phyloP scores from a whole-genome alignment of 2,797 vertebrate species.

The Spheniscus humboldti region DNA sequence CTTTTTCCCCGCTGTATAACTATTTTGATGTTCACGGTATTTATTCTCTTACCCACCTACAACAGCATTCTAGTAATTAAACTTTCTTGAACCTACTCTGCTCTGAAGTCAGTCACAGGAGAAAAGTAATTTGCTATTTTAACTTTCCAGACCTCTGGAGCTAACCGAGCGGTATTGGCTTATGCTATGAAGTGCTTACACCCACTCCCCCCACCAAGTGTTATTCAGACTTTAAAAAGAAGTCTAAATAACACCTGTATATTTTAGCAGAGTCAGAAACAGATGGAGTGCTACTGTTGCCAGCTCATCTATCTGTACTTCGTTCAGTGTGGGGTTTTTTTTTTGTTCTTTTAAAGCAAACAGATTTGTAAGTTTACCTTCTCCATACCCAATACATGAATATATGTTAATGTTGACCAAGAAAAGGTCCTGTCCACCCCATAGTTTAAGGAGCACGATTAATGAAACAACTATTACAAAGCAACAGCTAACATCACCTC shows the following conservation, averaged over 20 bases:
- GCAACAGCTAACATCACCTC: neutral
- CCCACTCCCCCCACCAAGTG: neutral
- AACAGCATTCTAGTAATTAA: neutral
- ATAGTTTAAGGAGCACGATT: conserved; percentile 15
- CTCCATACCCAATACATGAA: neutral
- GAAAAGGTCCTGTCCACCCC: neutral
- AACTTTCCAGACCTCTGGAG: neutral
- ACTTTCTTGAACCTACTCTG: neutral
- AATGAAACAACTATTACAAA: neutral
- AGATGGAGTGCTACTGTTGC: neutral
- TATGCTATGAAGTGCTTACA: neutral
- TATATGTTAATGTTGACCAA: neutral
- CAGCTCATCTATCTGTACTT: neutral
- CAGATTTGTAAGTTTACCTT: neutral
- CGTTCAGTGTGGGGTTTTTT: fast-evolving
- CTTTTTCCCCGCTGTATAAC: neutral
- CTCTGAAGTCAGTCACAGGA: neutral
- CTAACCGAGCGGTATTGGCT: neutral
- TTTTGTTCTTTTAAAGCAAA: neutral
- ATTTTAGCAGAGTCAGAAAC: neutral
- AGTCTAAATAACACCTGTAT: neutral
- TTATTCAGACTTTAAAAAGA: neutral
- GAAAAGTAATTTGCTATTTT: neutral
- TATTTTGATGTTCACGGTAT: neutral
- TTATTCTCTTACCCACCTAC: neutral